These are phyloP conservation scores for Epirrhoe alternata DNA, from an alignment of 2,888 invertebrate genomes.

Conservation along the genomic window DNA sequence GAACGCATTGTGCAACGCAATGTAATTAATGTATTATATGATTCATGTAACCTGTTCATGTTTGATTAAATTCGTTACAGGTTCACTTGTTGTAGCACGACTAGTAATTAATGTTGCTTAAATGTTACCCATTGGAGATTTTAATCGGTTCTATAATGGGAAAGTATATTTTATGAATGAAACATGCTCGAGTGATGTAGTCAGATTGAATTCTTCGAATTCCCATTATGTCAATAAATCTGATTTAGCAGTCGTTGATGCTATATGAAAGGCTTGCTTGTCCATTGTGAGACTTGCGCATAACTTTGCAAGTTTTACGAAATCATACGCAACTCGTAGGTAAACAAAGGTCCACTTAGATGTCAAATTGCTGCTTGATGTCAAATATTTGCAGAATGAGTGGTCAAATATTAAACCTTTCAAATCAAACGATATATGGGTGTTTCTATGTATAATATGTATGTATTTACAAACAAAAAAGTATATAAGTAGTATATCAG, in stretches of 20 bases:
- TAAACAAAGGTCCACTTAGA: background rate
- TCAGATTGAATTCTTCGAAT: too few relatives aligned
- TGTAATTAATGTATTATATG: constrained; percentile 22
- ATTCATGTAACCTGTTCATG: constrained; percentile 33
- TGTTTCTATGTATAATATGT: too few relatives aligned
- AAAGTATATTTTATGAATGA: background rate
- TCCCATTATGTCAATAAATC: too few relatives aligned
- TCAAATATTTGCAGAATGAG: constrained; percentile 1
- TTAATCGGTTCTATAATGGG: constrained; percentile 24
- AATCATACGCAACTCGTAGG: constrained; percentile 1
- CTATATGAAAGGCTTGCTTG: too few relatives aligned
- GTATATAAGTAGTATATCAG: too few relatives aligned
- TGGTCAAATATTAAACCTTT: constrained; percentile 4
- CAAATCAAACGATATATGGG: too few relatives aligned
- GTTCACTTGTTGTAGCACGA: constrained; percentile 31
- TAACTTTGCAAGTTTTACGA: background rate
- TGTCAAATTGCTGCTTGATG: background rate
- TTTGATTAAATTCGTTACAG: constrained; percentile 45
- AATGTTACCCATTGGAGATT: constrained; percentile 26
- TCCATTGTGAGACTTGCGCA: background rate
- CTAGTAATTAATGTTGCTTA: constrained; percentile 33
- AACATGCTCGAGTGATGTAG: too few relatives aligned
- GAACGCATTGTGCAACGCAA: constrained; percentile 32
- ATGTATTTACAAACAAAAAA: too few relatives aligned
- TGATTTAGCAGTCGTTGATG: too few relatives aligned